These are phyloP conservation scores for Xiphophorus hellerii DNA, from an alignment of 2,113 vertebrate species.

Conservation along the genomic window DNA sequence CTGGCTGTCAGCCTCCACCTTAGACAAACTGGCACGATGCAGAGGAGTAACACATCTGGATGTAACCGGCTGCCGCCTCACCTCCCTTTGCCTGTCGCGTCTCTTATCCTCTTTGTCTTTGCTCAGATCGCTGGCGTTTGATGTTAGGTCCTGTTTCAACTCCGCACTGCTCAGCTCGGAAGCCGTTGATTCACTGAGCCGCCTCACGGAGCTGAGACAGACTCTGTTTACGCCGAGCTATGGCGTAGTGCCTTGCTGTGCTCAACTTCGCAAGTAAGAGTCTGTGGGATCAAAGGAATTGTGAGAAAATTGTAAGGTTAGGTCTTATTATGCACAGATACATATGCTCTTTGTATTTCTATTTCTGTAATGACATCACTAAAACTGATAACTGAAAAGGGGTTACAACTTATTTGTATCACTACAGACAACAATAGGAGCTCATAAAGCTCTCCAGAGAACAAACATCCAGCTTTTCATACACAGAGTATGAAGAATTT, in stretches of 20 bases:
- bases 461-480: no score
- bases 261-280: conserved; percentile 87
- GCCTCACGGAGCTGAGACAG: conserved; percentile 89
- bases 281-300: not conserved
- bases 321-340: not conserved
- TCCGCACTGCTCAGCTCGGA: conserved; percentile 88
- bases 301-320: not conserved
- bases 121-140: conserved; percentile 89
- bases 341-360: no score
- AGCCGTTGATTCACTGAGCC: conserved; percentile 89
- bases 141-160: conserved; percentile 87
- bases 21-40: conserved; percentile 87
- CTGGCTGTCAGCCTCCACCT: conserved; percentile 86
- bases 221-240: conserved; percentile 92
- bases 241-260: conserved; percentile 93
- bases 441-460: no score
- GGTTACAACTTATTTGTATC: no score
- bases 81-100: conserved; percentile 88
- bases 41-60: conserved; percentile 88
- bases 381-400: no score
- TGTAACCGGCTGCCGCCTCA: conserved; percentile 89
- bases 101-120: conserved; percentile 85
- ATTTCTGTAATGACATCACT: no score
- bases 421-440: no score
- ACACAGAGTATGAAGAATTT: no score